Evolutionary conservation across 2,797 vertebrate genomes (phyloP).

Genomic region (Cossypha caffra): DNA sequence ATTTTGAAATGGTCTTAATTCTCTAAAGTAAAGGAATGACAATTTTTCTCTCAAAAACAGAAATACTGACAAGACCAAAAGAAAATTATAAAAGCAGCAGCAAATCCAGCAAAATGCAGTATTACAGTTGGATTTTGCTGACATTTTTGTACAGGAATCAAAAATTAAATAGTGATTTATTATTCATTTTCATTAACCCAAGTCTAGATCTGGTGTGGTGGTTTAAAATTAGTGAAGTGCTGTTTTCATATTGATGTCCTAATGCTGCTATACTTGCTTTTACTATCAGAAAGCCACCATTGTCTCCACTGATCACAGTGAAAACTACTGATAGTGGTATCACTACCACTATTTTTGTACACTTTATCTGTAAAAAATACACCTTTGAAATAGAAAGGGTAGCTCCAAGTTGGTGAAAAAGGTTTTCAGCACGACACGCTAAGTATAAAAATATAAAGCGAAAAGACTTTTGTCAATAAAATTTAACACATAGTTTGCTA

Average conservation of each 20-base stretch:
- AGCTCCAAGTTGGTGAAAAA: neutral
- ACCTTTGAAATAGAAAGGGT: neutral
- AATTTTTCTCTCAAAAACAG: neutral
- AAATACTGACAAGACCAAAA: neutral
- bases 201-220: neutral
- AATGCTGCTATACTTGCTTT: neutral
- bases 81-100: neutral
- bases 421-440: neutral
- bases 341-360: neutral
- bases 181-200: neutral
- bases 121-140: neutral
- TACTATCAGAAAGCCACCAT: neutral
- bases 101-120: neutral
- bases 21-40: neutral
- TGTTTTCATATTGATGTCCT: neutral
- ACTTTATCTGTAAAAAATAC: neutral
- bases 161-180: neutral
- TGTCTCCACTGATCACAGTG: neutral
- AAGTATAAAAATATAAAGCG: neutral
- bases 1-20: neutral
- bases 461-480: conserved; percentile 23
- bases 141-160: neutral
- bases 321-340: neutral
- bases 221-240: neutral
- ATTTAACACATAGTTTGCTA: neutral